phyloP scores from a whole-genome alignment of 2,797 vertebrate genomes.

The Hirundo rustica region DNA sequence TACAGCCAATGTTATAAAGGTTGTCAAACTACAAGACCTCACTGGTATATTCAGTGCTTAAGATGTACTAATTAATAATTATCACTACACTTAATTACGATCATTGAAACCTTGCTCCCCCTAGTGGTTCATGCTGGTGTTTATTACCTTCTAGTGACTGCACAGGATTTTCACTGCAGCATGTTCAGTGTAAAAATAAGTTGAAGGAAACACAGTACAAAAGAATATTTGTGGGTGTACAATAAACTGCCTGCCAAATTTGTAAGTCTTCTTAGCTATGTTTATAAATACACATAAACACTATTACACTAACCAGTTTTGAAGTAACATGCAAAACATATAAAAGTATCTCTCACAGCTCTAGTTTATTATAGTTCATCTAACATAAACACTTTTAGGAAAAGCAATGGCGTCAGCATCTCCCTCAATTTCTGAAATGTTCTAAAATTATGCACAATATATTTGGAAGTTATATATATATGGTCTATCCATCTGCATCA shows the following conservation, averaged over 20 bases:
- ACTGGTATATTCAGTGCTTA: not conserved
- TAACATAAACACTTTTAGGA: not conserved
- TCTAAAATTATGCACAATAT: not conserved
- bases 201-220: not conserved
- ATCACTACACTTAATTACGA: not conserved
- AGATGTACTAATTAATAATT: not conserved
- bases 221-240: not conserved
- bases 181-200: not conserved
- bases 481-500: not conserved
- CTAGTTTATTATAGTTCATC: not conserved
- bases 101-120: constrained; percentile 11
- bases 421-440: not conserved
- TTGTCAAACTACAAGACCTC: not conserved
- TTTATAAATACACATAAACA: not conserved
- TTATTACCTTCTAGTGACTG: not conserved
- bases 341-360: not conserved
- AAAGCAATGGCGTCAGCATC: not conserved
- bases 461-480: not conserved
- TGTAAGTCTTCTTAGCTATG: not conserved
- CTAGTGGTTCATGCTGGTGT: not conserved
- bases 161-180: not conserved
- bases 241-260: not conserved
- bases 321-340: not conserved
- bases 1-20: not conserved
- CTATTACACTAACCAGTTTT: not conserved